These are phyloP conservation scores for Centropus unirufus DNA, from an alignment of 2,113 vertebrate species.

Conservation along the genomic window DNA sequence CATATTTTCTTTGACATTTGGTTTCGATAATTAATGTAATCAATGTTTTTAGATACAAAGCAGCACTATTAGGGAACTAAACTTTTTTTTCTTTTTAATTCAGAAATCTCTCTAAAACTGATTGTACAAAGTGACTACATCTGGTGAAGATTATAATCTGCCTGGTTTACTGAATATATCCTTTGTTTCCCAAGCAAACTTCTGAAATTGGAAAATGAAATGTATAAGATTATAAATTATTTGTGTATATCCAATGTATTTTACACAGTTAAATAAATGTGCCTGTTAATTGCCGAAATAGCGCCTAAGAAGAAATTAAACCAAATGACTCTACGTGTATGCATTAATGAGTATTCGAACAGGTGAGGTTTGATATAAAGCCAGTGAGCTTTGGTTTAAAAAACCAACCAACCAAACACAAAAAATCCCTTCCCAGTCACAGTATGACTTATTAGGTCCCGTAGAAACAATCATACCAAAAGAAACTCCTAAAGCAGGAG, in stretches of 20 bases:
- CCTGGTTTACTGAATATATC: not conserved
- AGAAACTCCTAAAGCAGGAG: not conserved
- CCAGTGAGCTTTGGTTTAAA: not conserved
- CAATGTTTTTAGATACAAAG: not conserved
- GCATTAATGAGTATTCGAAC: not conserved
- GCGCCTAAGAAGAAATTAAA: not conserved
- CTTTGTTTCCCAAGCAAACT: not conserved
- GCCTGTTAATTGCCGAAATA: not conserved
- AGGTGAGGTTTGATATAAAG: not conserved
- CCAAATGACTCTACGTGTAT: not conserved
- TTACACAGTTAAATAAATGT: not conserved
- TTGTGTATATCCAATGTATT: not conserved
- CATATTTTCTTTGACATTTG: not conserved
- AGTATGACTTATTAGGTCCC: not conserved
- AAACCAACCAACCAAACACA: not conserved
- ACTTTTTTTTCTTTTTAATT: not conserved
- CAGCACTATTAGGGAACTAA: not conserved
- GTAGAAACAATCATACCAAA: not conserved
- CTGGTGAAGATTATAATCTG: not conserved
- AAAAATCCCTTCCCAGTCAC: not conserved
- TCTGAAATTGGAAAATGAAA: not conserved
- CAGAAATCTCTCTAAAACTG: not conserved
- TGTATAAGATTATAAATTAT: not conserved
- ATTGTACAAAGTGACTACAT: not conserved
- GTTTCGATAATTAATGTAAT: not conserved